Base-by-base conservation (phyloP, 2,797 vertebrate genomes). In the Aldrovandia affinis region DNA sequence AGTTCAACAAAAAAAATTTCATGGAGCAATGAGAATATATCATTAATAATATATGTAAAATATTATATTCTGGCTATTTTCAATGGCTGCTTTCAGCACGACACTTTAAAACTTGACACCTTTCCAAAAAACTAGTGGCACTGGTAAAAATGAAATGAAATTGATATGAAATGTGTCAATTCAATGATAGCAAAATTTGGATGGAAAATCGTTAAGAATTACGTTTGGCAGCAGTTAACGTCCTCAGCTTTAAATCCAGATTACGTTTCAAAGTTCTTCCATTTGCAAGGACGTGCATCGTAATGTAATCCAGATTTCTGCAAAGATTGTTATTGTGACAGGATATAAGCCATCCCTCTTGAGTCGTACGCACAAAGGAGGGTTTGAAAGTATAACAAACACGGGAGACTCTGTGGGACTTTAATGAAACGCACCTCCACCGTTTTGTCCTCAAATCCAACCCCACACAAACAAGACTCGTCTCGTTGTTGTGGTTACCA, bases 301-400 rank as follows among this genome's bases (percentile, higher is more conserved):
- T 70, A 33, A 70, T 70, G 65, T 36, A 70, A 70, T 10, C 30
- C 65, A 70, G 3, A 30, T 30, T 22, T 36, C 30, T 33, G 9
- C 33, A 2, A 15, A 33, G 20, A 36, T 70, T 6, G 36, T 70
- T 36, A 36, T 33, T 70, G 65, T 7, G 33, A 36, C 65, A 30
- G n/a, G 3, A 36, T 15, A 36, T 20, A 33, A 12, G 65, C 9
- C 2, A 30, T 18, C 65, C 65, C n/a, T 2, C 42, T 78, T 42
- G 81, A 0, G 6, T 61, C 25, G 86, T 85, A 87, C 80, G 22
- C 22, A 25, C n/a, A 59, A 59, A 59, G 7, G 57, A 59, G 22
- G 57, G 57, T 25, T 6, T 10, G n/a, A 65, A 65, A 65, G 61
- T n/a, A 65, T n/a, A n/a, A n/a, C n/a, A n/a, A n/a, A n/a, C n/a